Evolutionary conservation across 1,140 invertebrate species (phyloP), one percentile per base, ranked within the genome.

Genomic region (Aricia agestis): DNA sequence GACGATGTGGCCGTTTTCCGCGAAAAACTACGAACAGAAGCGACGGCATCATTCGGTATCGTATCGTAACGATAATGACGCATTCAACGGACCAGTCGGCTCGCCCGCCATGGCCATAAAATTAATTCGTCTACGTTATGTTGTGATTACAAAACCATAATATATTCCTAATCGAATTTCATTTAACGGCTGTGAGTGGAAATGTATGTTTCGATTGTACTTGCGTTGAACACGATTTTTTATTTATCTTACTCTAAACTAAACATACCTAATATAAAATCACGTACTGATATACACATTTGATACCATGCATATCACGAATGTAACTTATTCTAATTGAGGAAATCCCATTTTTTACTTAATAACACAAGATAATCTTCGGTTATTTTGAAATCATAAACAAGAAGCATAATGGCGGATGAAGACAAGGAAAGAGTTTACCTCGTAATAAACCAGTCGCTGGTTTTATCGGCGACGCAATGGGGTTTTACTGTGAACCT

Each of bases 1-100:
- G 78, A 80, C 82, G 82, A 81, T 83, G 81, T 83, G 80, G 82
- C 83, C 82, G 84, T 84, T 89, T 89, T 89, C 85, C 89, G 84
- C 83, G 85, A 89, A 90, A 87, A 84, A 85, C 87, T 84, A 85
- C 85, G 82, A 83, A 82, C 82, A 77, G 78, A 79, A 76, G 76
- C 77, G 82, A 82, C 77, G 81, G 74, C 76, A 79, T 79, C 80
- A 78, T 77, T 77, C 82, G 79, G 72, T 80, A 79, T 78, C 79
- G 77, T 85, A 82, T 74, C 79, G 81, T 84, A 82, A 82, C 74
- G 68, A 72, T 78, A 76, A 77, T 88, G 86, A 87, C 87, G 85
- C 83, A 90, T 80, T 78, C 66, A 74, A 75, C 77, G 78, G 78
- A 69, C 72, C 75, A 77, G 57, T n/a, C 13, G 4, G 13, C 72